Evolutionary conservation across 1,140 invertebrate species (phyloP).

Genomic region (Fopius arisanus): DNA sequence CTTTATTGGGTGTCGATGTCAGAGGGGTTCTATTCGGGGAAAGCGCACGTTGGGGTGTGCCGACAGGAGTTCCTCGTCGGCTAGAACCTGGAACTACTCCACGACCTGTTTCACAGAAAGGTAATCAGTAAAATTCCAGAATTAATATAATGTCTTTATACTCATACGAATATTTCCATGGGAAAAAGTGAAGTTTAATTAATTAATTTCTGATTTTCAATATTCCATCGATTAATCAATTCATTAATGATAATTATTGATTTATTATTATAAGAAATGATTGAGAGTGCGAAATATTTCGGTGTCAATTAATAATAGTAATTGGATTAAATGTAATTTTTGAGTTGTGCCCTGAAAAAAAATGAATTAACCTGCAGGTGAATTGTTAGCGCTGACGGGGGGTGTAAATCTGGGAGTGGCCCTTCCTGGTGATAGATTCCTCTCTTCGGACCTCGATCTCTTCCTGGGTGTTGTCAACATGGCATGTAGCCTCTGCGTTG

Average conservation of each 20-base stretch:
- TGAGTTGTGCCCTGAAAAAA: no score
- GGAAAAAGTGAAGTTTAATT: no score
- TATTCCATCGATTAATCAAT: no score
- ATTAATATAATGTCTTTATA: neutral
- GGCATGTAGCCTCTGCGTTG: conserved; percentile 79
- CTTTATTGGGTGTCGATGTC: conserved; percentile 61
- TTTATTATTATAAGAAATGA: no score
- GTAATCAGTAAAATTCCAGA: neutral
- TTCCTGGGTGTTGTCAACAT: conserved; percentile 75
- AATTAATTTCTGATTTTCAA: no score
- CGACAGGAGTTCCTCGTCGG: conserved; percentile 41
- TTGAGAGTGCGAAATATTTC: no score
- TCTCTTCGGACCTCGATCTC: conserved; percentile 56
- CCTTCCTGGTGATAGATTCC: conserved; percentile 53
- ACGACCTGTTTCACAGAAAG: conserved; percentile 7
- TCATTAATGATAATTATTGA: no score
- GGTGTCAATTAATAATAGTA: no score
- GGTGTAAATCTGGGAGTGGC: conserved; percentile 58
- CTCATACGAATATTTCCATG: no score
- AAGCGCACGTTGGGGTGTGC: conserved; percentile 51
- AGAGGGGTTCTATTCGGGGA: conserved; percentile 43
- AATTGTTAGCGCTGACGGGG: conserved; percentile 43
- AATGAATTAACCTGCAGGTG: conserved; percentile 50
- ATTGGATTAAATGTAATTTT: no score
- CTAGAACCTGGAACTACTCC: conserved; percentile 24